phyloP scores from a whole-genome alignment of 1,140 invertebrate species.

The Euwallacea fornicatus region DNA sequence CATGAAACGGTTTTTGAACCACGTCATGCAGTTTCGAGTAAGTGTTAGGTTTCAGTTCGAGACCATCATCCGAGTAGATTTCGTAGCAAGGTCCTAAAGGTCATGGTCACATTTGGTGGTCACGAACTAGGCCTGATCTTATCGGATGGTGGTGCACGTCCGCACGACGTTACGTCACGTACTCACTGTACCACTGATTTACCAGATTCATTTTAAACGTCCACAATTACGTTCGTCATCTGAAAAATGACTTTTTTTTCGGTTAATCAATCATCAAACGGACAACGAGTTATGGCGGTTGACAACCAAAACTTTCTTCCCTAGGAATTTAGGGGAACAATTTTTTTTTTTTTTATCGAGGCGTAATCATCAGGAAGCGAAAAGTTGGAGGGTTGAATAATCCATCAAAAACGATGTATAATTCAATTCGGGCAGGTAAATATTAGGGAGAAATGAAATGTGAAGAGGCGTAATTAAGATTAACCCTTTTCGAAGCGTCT shows the following conservation, averaged over 20 bases:
- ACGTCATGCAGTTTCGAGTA: no score
- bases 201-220: constrained; percentile 33
- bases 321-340: no score
- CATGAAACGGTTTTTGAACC: no score
- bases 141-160: constrained; percentile 27
- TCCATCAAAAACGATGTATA: constrained; percentile 21
- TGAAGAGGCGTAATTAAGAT: constrained; percentile 28
- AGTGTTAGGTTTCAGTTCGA: no score
- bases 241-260: constrained; percentile 2
- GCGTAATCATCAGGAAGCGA: constrained; percentile 5
- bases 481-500: constrained; percentile 18
- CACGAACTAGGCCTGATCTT: constrained; percentile 35
- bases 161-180: constrained; percentile 34
- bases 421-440: constrained; percentile 25
- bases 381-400: constrained; percentile 2
- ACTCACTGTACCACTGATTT: constrained; percentile 24
- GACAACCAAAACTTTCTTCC: no score
- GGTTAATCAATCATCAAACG: no score
- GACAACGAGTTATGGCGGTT: no score
- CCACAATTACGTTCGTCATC: constrained; percentile 10
- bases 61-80: no score
- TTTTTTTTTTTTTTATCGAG: constrained; percentile 4
- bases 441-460: constrained; percentile 23
- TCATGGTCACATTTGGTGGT: constrained; percentile 30
- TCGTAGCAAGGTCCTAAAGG: constrained; percentile 20